Conservation (phyloP, 2,888 invertebrate species). For the Aleiodes alternator region DNA sequence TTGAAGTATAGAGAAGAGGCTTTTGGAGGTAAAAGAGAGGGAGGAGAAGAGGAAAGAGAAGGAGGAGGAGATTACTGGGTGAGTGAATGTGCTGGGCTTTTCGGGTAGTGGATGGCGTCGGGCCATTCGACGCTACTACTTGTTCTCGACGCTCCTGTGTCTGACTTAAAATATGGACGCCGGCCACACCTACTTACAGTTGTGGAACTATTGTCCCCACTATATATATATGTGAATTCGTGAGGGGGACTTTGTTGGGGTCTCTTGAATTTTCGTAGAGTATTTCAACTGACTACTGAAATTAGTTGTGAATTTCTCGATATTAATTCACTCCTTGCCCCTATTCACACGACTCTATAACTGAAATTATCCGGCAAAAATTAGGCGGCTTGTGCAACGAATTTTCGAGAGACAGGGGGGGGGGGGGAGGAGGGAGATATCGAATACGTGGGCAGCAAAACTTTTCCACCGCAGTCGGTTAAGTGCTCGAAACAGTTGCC, state of each 20-base stretch:
- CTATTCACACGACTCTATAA: neutral
- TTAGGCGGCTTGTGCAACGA: neutral
- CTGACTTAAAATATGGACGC: constrained; percentile 72
- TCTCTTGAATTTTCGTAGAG: neutral
- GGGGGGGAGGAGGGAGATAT: neutral
- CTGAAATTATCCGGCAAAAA: neutral
- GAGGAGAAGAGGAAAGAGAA: neutral
- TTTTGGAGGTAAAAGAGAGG: neutral
- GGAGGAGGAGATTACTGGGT: constrained; percentile 10
- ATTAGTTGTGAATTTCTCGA: constrained; percentile 16
- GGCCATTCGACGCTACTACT: constrained; percentile 60
- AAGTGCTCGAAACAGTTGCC: constrained; percentile 69
- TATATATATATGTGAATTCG: constrained; percentile 21
- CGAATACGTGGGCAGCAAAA: constrained; percentile 39
- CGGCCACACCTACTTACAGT: constrained; percentile 70
- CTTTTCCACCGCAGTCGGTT: constrained; percentile 53
- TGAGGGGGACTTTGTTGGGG: constrained; percentile 25
- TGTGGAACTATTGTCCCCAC: constrained; percentile 67
- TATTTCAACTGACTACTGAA: neutral
- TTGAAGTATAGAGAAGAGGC: constrained; percentile 11
- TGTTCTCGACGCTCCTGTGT: constrained; percentile 67
- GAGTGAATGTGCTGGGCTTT: constrained; percentile 29
- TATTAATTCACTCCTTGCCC: constrained; percentile 4
- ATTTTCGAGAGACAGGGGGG: too few species aligned
- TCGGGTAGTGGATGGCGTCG: constrained; percentile 32